phyloP scores from a whole-genome alignment of 2,113 vertebrate genomes.

The Rissa tridactyla region DNA sequence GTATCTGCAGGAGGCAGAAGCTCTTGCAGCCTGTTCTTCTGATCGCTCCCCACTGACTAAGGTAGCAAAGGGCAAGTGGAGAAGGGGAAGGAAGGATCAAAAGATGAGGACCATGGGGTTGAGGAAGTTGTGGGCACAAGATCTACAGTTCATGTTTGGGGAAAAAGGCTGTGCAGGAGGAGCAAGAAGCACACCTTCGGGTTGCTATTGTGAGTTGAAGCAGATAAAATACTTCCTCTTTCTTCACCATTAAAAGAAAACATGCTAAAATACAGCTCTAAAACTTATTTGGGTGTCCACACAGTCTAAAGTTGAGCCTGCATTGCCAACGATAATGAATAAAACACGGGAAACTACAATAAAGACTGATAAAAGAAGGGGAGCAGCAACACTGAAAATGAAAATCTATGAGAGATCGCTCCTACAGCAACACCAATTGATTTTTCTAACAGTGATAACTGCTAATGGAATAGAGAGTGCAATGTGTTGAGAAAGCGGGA shows the following conservation, averaged over 20 bases:
- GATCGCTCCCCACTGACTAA: neutral
- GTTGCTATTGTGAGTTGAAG: neutral
- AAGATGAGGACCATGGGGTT: neutral
- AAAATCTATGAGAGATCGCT: neutral
- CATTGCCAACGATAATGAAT: neutral
- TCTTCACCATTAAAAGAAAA: neutral
- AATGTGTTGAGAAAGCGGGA: neutral
- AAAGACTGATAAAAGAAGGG: neutral
- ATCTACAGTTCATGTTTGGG: accelerated
- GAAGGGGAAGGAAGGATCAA: neutral
- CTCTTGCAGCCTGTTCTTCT: neutral
- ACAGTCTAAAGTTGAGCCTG: neutral
- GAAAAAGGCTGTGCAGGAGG: neutral
- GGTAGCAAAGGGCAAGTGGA: neutral
- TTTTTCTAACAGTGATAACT: neutral
- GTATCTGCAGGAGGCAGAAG: neutral
- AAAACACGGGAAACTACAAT: neutral
- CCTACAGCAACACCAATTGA: neutral
- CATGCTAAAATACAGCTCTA: neutral
- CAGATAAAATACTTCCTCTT: neutral
- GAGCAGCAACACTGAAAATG: neutral
- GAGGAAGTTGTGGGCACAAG: neutral
- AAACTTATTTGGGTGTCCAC: neutral
- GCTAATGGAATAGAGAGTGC: neutral
- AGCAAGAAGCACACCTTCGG: accelerated